phyloP scores from a whole-genome alignment of 2,888 invertebrate genomes.

The Macrosoma leucophasiata region DNA sequence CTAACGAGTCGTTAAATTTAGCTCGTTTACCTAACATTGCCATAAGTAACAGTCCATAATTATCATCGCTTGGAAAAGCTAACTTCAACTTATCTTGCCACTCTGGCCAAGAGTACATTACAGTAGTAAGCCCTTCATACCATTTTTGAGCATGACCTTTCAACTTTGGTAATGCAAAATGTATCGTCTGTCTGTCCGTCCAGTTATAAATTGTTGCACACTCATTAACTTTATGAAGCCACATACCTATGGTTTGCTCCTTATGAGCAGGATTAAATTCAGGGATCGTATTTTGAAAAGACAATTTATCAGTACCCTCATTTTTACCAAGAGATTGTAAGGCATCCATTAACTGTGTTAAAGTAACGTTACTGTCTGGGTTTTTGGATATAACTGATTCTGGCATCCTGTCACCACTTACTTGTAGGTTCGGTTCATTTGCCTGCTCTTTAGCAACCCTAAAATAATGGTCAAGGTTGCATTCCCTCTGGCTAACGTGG shows the following conservation, averaged over 20 bases:
- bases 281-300: slow-evolving; percentile 10
- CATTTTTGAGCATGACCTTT: slow-evolving; percentile 26
- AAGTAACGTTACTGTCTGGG: too few relatives aligned
- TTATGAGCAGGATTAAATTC: slow-evolving; percentile 13
- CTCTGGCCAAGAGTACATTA: slow-evolving; percentile 26
- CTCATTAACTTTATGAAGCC: slow-evolving; percentile 25
- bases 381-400: too few relatives aligned
- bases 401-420: too few relatives aligned
- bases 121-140: slow-evolving; percentile 25
- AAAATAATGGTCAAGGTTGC: too few relatives aligned
- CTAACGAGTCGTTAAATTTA: slow-evolving; percentile 15
- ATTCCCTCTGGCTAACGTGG: too few relatives aligned
- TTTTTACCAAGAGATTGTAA: too few relatives aligned
- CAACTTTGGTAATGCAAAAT: slow-evolving; percentile 21
- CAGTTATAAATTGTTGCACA: slow-evolving; percentile 25
- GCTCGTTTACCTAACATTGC: slow-evolving; percentile 26
- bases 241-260: slow-evolving; percentile 17
- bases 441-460: too few relatives aligned
- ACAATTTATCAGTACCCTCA: too few relatives aligned
- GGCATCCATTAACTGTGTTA: too few relatives aligned
- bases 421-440: too few relatives aligned
- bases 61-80: slow-evolving; percentile 29
- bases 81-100: slow-evolving; percentile 27
- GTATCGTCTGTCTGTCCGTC: slow-evolving; percentile 23
- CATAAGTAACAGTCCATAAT: slow-evolving; percentile 26